phyloP scores from a whole-genome alignment of 2,888 invertebrate genomes.

The Leucoma salicis region DNA sequence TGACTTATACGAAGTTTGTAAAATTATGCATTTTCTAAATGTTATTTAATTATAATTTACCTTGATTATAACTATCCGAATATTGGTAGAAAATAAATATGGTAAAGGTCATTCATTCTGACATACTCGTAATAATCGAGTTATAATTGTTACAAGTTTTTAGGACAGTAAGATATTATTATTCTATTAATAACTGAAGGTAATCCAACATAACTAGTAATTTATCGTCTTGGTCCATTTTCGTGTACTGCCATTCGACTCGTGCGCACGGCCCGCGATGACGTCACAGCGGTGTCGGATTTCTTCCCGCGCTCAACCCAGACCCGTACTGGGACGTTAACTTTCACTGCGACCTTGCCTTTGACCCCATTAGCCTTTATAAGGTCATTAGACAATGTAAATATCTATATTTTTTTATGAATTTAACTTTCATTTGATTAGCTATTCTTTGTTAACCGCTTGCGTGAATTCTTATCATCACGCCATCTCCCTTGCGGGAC shows the following conservation, averaged over 20 bases:
- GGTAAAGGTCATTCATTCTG: too few species aligned
- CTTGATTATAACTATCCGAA: too few species aligned
- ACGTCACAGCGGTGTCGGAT: conserved; percentile 74
- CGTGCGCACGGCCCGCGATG: conserved; percentile 77
- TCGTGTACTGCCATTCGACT: conserved; percentile 41
- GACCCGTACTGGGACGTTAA: conserved; percentile 46
- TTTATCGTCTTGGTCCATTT: conserved; percentile 30
- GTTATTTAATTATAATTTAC: too few species aligned
- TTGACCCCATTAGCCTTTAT: conserved; percentile 36
- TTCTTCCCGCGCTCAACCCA: conserved; percentile 48
- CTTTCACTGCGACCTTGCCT: conserved; percentile 68
- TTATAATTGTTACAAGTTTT: too few species aligned
- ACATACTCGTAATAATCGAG: too few species aligned
- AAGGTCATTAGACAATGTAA: conserved; percentile 7
- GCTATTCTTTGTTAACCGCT: too few species aligned
- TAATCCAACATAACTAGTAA: background rate
- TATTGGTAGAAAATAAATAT: too few species aligned
- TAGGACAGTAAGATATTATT: background rate
- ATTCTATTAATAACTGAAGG: background rate
- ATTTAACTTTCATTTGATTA: too few species aligned
- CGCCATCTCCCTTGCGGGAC: too few species aligned
- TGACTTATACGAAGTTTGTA: too few species aligned
- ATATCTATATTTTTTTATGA: conserved; percentile 1
- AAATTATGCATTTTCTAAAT: too few species aligned
- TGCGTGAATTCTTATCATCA: too few species aligned